A percentile compares a stretch with the other conserved stretches of the same genome.
Evolutionary conservation across 2,888 invertebrate genomes (phyloP).

Genomic region (Sinodicranocentrus sp.): DNA sequence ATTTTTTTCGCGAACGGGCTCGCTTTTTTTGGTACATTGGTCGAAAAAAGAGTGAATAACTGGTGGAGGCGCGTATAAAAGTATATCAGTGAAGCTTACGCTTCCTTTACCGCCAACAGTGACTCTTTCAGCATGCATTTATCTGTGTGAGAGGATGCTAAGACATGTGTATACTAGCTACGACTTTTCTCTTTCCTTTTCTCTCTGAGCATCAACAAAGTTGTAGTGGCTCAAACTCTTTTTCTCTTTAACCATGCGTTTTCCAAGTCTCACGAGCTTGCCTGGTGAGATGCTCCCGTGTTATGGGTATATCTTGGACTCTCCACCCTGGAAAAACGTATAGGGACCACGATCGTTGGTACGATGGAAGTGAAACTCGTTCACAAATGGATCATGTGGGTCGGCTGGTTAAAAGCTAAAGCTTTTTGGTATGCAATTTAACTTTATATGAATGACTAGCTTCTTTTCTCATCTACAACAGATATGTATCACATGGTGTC

Average conservation of each 20-base stretch:
- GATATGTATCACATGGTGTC: constrained; percentile 45
- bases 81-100: not conserved
- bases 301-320: not conserved
- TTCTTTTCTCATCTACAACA: constrained; percentile 24
- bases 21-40: not conserved
- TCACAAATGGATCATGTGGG: constrained; percentile 56
- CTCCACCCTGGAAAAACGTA: not conserved
- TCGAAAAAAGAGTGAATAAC: not conserved
- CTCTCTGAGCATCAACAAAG: constrained; percentile 16
- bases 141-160: not conserved
- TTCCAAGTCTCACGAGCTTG: too few relatives aligned
- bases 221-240: constrained; percentile 14
- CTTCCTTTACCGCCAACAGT: constrained; percentile 35
- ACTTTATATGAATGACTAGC: constrained; percentile 55
- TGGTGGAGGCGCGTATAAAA: not conserved
- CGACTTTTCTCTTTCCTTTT: constrained; percentile 10
- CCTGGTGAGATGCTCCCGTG: not conserved
- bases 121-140: not conserved
- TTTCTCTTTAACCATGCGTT: too few relatives aligned
- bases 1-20: not conserved
- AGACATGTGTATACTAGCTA: constrained; percentile 26
- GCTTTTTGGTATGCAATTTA: constrained; percentile 45
- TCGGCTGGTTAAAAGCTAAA: constrained; percentile 58
- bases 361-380: constrained; percentile 10
- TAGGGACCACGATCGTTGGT: not conserved